Conservation (phyloP, 1,140 invertebrate species). For the Tigriopus japonicus region DNA sequence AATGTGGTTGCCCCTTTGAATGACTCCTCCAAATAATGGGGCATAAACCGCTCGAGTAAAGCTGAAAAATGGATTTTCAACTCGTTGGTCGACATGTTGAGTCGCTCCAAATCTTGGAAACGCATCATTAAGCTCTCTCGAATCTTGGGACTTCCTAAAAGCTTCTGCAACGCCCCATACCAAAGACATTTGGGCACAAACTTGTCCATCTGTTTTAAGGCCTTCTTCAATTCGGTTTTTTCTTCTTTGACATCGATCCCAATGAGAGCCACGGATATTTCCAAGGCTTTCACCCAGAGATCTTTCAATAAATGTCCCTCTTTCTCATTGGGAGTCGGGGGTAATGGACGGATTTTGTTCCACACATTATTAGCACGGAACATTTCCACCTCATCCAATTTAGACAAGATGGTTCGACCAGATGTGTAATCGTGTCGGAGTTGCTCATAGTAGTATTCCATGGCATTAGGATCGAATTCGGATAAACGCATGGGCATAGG, state of each 20-base stretch:
- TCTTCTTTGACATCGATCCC: too few species aligned
- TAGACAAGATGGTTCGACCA: too few species aligned
- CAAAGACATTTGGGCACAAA: background rate
- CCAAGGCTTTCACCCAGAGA: too few species aligned
- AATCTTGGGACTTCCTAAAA: background rate
- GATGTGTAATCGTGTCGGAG: background rate
- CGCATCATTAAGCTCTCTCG: background rate
- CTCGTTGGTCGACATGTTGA: background rate
- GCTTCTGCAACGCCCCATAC: background rate
- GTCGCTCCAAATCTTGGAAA: background rate
- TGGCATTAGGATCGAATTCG: background rate
- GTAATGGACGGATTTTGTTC: too few species aligned
- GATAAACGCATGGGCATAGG: background rate
- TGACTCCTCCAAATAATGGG: background rate
- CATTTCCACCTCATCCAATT: too few species aligned
- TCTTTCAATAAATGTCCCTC: too few species aligned
- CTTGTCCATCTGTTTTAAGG: background rate
- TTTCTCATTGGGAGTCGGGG: too few species aligned
- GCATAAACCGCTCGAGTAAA: background rate
- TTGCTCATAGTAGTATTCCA: background rate
- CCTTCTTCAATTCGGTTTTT: background rate
- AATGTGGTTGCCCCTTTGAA: background rate
- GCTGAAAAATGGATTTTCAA: background rate
- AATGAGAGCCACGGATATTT: too few species aligned
- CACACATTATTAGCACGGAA: too few species aligned